These are phyloP conservation scores for Micronycteris hirsuta DNA, from an alignment of 2,113 vertebrate species.

Conservation along the genomic window DNA sequence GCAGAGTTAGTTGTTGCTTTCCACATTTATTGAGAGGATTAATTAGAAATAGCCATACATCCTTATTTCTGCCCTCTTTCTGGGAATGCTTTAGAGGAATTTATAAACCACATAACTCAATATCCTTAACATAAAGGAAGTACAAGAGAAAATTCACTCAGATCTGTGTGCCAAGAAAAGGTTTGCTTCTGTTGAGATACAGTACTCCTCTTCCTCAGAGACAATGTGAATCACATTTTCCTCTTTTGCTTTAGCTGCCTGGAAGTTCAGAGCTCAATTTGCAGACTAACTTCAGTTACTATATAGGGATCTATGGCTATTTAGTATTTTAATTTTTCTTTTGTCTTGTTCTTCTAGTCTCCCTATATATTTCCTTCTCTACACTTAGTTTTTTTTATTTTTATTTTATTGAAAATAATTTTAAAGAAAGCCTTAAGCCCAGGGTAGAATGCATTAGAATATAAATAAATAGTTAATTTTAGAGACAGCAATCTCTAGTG, in stretches of 20 bases:
- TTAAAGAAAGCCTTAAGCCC: not conserved
- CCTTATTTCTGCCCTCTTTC: not conserved
- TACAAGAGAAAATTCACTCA: not conserved
- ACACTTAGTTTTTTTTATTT: not conserved
- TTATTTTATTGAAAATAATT: not conserved
- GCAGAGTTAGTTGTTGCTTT: not conserved
- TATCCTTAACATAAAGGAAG: not conserved
- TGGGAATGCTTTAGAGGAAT: not conserved
- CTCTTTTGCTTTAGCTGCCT: not conserved
- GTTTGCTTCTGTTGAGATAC: not conserved
- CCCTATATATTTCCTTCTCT: not conserved
- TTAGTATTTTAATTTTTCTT: not conserved
- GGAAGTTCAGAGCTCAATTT: not conserved
- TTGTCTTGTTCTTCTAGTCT: not conserved
- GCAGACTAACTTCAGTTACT: not conserved
- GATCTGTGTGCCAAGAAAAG: not conserved
- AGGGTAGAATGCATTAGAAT: not conserved
- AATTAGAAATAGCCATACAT: not conserved
- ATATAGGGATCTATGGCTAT: not conserved
- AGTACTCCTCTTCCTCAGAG: not conserved
- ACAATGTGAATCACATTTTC: not conserved
- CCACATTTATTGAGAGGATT: not conserved
- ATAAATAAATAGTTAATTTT: not conserved
- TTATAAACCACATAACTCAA: not conserved
- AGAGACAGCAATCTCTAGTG: not conserved